phyloP scores from a whole-genome alignment of 1,140 invertebrate genomes.

The Meteorus sp. region DNA sequence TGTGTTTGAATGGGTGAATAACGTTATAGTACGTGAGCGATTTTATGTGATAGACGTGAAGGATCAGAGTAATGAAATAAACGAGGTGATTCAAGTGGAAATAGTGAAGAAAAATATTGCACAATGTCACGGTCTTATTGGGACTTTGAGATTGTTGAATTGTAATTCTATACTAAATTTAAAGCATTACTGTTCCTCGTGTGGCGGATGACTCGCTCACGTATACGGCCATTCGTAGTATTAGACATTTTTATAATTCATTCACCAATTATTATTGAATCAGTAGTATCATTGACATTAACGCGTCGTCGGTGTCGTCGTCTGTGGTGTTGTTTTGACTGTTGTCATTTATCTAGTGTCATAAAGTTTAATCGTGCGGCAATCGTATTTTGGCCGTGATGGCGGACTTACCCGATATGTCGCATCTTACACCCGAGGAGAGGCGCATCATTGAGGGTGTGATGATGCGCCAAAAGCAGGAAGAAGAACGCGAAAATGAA shows the following conservation, averaged over 20 bases:
- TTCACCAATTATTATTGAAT: neutral
- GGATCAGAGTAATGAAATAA: too few species aligned
- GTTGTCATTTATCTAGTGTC: too few species aligned
- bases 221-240: slow-evolving; percentile 45
- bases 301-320: neutral
- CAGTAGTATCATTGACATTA: neutral
- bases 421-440: slow-evolving; percentile 96
- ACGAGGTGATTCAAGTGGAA: too few species aligned
- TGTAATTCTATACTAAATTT: neutral
- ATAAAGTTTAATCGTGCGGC: too few species aligned
- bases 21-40: too few species aligned
- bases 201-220: slow-evolving; percentile 53
- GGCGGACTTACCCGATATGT: slow-evolving; percentile 92
- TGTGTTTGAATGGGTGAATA: too few species aligned
- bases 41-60: neutral
- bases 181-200: slow-evolving; percentile 36
- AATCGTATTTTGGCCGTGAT: slow-evolving; percentile 59
- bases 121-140: too few species aligned
- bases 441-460: slow-evolving; percentile 96
- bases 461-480: slow-evolving; percentile 92
- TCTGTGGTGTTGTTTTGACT: slow-evolving; percentile 11
- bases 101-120: too few species aligned
- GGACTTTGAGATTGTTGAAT: neutral
- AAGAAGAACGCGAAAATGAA: slow-evolving; percentile 94
- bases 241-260: slow-evolving; percentile 41